Conservation (phyloP, 35 echinoderm and acorn worm species). For the Lytechinus pictus region DNA sequence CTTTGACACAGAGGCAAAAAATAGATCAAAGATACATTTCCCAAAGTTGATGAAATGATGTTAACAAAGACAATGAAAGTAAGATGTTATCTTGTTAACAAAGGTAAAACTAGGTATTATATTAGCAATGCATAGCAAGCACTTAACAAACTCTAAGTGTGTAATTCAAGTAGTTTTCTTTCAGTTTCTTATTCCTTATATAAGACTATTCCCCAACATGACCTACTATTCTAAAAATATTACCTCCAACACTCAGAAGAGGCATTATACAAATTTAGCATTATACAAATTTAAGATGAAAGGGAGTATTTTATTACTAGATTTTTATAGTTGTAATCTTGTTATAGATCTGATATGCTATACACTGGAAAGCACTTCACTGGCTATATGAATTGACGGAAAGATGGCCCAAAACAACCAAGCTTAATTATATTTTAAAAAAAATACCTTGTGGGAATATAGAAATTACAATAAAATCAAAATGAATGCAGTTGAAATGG, state of each 20-base stretch:
- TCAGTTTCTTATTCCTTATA: neutral
- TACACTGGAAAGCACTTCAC: too few relatives aligned
- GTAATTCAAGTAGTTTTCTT: neutral
- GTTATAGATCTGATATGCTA: too few relatives aligned
- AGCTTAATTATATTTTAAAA: too few relatives aligned
- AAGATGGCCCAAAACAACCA: too few relatives aligned
- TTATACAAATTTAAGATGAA: too few relatives aligned
- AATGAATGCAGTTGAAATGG: too few relatives aligned
- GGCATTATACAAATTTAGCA: too few relatives aligned
- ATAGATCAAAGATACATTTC: neutral
- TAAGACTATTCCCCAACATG: neutral
- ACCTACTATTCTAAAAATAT: neutral
- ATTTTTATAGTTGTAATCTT: too few relatives aligned
- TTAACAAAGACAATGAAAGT: neutral
- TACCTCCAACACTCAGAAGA: neutral
- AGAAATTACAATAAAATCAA: too few relatives aligned
- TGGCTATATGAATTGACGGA: too few relatives aligned
- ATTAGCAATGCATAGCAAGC: neutral
- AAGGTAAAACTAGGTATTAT: neutral
- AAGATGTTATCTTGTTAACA: neutral
- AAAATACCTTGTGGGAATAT: too few relatives aligned
- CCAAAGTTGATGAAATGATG: neutral
- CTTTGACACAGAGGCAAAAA: neutral
- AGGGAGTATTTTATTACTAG: too few relatives aligned
- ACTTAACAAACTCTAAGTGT: neutral